Base-by-base conservation (phyloP, 1,140 invertebrate genomes). In the Drosophila seguyi region DNA sequence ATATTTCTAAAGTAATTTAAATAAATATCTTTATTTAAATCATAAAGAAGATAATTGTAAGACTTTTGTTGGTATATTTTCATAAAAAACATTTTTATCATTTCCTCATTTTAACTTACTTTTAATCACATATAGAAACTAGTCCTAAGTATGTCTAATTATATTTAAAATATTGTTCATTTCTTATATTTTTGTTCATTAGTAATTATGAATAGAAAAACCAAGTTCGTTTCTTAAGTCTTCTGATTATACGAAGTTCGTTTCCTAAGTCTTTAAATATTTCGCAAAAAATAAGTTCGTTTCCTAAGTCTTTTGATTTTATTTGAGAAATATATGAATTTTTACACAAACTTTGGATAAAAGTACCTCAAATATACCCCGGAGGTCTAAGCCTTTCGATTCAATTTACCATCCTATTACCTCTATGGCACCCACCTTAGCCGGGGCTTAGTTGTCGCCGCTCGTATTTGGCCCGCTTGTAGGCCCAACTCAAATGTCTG, bases 401-500 rank as follows among this genome's bases (percentile, higher is more conserved):
- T 4, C 13, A 53, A 7, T 22, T 18, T 29, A 5, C 6, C 18
- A 25, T n/a, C 25, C n/a, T 4, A 20, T 22, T 8, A n/a, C 20
- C 20, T 14, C 18, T 56, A 10, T 58, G 52, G 66, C 27, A 71
- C 38, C 47, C 55, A 47, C 56, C 53, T 59, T 55, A 67, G 47
- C 48, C 74, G 39, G 56, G 50, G 38, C 18, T 73, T 34, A 29
- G 42, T 42, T 75, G 42, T 47, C 47, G 52, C 39, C 25, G 34
- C 27, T 61, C 61, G 52, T 58, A 83, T 59, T 74, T 61, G 63
- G 47, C 38, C 62, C 39, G 69, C 36, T 79, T 50, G 69, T 79
- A 76, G 72, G 80, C 76, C 79, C 72, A 71, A 77, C 68, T 73
- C 67, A 69, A 88, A 84, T 84, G 79, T 82, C 82, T 86, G 83